These are phyloP conservation scores for Circaetus gallicus DNA, from an alignment of 2,113 vertebrate species.

Conservation along the genomic window DNA sequence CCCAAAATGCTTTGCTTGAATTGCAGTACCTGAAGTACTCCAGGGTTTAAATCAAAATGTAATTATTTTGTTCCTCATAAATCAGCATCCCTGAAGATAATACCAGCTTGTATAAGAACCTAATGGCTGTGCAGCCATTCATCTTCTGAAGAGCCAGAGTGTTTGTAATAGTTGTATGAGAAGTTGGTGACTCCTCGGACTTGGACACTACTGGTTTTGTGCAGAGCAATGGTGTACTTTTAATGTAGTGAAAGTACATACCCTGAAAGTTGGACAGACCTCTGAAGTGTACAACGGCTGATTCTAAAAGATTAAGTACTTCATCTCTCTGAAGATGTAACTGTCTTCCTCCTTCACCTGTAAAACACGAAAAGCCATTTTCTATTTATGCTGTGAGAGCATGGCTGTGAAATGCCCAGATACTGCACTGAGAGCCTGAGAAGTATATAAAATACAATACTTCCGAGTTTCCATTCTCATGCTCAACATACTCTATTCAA, in stretches of 20 bases:
- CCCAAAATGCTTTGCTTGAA: neutral
- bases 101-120: neutral
- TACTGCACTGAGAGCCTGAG: neutral
- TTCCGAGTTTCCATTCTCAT: neutral
- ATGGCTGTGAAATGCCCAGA: neutral
- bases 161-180: neutral
- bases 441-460: neutral
- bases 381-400: neutral
- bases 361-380: neutral
- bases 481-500: rapidly evolving
- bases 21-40: neutral
- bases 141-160: neutral
- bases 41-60: conserved; percentile 47
- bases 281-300: neutral
- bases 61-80: conserved; percentile 41
- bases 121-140: neutral
- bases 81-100: conserved; percentile 27
- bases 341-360: neutral
- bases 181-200: neutral
- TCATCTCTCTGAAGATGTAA: neutral
- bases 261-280: no score
- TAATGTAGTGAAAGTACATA: rapidly evolving
- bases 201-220: neutral
- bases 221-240: neutral
- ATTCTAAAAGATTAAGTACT: neutral